A percentile compares a stretch with the other conserved stretches of the same genome.
phyloP scores from a whole-genome alignment of 2,797 vertebrate species.

The Acanthurus tractus region DNA sequence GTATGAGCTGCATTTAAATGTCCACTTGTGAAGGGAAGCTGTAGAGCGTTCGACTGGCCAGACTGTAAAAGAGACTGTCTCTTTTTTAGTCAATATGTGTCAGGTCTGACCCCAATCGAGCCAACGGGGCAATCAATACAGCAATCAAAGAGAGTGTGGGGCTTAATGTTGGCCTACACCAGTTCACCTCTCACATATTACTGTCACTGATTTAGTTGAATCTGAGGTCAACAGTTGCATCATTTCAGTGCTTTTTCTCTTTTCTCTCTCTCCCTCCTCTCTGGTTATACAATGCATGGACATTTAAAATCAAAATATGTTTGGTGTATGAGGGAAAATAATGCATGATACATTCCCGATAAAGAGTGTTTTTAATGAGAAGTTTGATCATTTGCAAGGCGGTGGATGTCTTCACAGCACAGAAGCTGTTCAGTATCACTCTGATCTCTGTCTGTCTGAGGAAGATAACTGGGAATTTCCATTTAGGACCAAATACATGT shows the following conservation, averaged over 20 bases:
- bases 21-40: conserved; percentile 39
- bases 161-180: not conserved
- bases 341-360: not conserved
- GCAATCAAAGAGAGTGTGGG: conserved; percentile 34
- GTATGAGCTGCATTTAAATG: conserved; percentile 31
- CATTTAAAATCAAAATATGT: not conserved
- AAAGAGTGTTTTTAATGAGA: not conserved
- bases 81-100: conserved; percentile 60
- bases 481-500: not conserved
- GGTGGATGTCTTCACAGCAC: not conserved
- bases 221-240: conserved; percentile 1
- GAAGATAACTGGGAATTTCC: not conserved
- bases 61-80: conserved; percentile 34
- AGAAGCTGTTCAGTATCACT: not conserved
- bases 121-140: conserved; percentile 64
- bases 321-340: not conserved
- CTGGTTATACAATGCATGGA: not conserved
- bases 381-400: not conserved
- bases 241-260: not conserved
- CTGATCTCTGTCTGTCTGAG: conserved; percentile 4
- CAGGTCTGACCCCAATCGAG: conserved; percentile 77
- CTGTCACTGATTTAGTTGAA: not conserved
- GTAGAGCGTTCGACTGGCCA: not conserved
- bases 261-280: not conserved
- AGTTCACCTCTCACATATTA: conserved; percentile 27